phyloP scores from a whole-genome alignment of 2,888 invertebrate species.

The Brachyopa scutellaris region DNA sequence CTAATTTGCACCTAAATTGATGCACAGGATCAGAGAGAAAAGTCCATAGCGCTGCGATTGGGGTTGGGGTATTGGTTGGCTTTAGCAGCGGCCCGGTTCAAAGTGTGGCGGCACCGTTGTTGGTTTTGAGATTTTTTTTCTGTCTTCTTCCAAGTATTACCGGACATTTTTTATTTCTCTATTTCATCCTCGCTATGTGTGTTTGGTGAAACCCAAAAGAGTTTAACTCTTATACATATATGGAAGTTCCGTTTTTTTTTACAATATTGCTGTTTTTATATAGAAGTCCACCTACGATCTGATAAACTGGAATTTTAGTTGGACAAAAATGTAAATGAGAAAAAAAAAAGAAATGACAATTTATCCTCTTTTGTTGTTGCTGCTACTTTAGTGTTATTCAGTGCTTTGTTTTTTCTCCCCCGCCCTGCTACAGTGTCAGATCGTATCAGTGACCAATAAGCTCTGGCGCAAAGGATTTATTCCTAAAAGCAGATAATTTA shows the following conservation, averaged over 20 bases:
- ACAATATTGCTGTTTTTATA: slow-evolving; percentile 53
- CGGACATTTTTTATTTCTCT: slow-evolving; percentile 29
- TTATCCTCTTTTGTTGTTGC: slow-evolving; percentile 45
- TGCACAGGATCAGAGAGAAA: slow-evolving; percentile 74
- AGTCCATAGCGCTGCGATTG: slow-evolving; percentile 48
- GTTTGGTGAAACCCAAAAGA: slow-evolving; percentile 69
- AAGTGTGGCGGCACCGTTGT: slow-evolving; percentile 52
- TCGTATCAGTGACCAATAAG: slow-evolving; percentile 72
- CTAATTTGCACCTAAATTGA: slow-evolving; percentile 75
- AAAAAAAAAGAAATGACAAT: slow-evolving; percentile 48
- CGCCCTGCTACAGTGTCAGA: slow-evolving; percentile 55
- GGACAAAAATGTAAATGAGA: slow-evolving; percentile 25
- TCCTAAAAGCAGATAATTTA: slow-evolving; percentile 72
- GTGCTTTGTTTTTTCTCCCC: slow-evolving; percentile 33
- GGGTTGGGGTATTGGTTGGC: slow-evolving; percentile 28
- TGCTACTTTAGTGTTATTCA: slow-evolving; percentile 44
- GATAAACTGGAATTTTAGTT: slow-evolving; percentile 68
- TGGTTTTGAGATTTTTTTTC: slow-evolving; percentile 48
- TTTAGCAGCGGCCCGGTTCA: slow-evolving; percentile 25
- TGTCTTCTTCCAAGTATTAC: slow-evolving; percentile 44
- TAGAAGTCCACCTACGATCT: slow-evolving; percentile 45
- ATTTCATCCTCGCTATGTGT: slow-evolving; percentile 35
- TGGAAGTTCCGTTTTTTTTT: slow-evolving; percentile 20
- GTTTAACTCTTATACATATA: slow-evolving; percentile 64
- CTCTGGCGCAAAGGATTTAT: slow-evolving; percentile 69